Evolutionary conservation across 2,797 vertebrate species (phyloP), one percentile per base, ranked within the genome.

Genomic region (Botia kubotai): DNA sequence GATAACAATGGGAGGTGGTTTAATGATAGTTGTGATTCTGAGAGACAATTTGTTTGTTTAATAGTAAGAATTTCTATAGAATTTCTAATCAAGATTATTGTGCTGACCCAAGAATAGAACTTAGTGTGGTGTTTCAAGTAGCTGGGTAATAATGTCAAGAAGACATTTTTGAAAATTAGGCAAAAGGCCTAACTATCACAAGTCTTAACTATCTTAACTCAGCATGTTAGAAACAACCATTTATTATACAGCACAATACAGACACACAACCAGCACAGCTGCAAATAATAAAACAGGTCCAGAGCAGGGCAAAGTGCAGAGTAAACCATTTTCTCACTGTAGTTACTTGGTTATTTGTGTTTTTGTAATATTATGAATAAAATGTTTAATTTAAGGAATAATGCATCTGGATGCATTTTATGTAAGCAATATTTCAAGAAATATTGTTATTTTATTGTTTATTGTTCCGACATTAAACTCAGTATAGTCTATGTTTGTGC

Each of bases 1-100:
- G 81, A 90, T 84, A 16, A 68, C 36, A 55, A 5, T 0, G 90
- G 90, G 17, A 0, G 78, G 36, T 93, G 92, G 92, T 85, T 90
- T 75, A 87, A 86, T 68, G 88, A 85, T 53, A 67, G 82, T 7
- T 93, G 91, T 76, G 4, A 66, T 19, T 7, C 23, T 6, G 26
- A 72, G 46, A 83, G 57, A 68, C 21, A 4, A 19, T 84, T 76
- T 75, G 63, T 79, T 5, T 86, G 85, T 77, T 75, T 73, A 50
- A 83, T 72, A 76, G 82, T 84, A 66, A 77, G 36, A 60, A 29
- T n/a, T 13, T 29, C 1, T 23, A 26, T 60, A 26, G 14, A 19
- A 55, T 68, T 33, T 29, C 16, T 69, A 14, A 26, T 26, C 23
- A 26, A 26, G 23, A 26, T 26, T 1, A 26, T 26, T 26, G 23